Evolutionary conservation across 2,113 vertebrate genomes (phyloP).

Genomic region (Chlorodrepanis virens): DNA sequence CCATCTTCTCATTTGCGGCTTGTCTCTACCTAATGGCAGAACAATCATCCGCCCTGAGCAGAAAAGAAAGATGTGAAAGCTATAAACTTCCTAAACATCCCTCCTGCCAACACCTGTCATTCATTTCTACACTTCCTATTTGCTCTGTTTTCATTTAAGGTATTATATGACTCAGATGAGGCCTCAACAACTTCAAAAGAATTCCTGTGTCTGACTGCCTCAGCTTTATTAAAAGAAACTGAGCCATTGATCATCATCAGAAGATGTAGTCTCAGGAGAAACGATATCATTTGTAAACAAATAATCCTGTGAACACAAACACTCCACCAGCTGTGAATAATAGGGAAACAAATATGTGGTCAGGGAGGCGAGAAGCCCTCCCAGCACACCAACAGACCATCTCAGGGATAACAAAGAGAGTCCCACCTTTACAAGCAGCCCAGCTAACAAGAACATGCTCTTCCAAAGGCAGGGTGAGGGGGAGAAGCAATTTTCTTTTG

Average conservation of each 20-base stretch:
- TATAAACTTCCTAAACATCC: slow-evolving; percentile 14
- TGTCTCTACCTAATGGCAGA: background rate
- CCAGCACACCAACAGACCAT: background rate
- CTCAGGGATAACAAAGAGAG: background rate
- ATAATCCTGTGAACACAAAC: slow-evolving; percentile 25
- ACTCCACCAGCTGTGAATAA: background rate
- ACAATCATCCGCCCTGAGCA: background rate
- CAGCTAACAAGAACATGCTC: background rate
- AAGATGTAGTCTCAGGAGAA: slow-evolving; percentile 24
- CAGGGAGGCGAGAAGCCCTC: background rate
- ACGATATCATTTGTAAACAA: slow-evolving; percentile 34
- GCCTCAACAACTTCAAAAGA: slow-evolving; percentile 53
- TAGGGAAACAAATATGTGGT: background rate
- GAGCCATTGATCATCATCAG: slow-evolving; percentile 57
- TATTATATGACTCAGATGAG: slow-evolving; percentile 38
- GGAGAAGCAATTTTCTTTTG: slow-evolving; percentile 1
- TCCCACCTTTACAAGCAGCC: background rate
- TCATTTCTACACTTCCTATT: slow-evolving; percentile 9
- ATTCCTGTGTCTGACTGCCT: slow-evolving; percentile 33
- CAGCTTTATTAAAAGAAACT: slow-evolving; percentile 59
- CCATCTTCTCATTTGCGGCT: background rate
- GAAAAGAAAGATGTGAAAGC: slow-evolving; percentile 9
- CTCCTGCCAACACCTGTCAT: slow-evolving; percentile 53
- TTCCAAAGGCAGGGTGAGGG: background rate
- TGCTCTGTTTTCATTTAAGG: slow-evolving; percentile 54